Base-by-base conservation (phyloP, 2,797 vertebrate species). In the Ciconia nigra region DNA sequence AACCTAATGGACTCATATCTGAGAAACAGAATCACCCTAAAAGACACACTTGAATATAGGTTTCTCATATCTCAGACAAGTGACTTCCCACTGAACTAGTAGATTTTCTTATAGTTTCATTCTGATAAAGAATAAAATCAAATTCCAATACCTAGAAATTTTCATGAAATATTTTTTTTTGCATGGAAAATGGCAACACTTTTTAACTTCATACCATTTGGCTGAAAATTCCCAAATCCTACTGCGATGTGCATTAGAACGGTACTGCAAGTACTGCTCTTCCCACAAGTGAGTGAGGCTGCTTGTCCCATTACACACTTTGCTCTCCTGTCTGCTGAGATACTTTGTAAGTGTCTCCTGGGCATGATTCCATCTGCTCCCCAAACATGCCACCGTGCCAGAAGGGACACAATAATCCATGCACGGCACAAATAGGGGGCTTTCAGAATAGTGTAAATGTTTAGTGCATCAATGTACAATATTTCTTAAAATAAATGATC, bases 401-500 rank as follows among this genome's bases (percentile, higher is more conserved):
- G 55, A 81, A 31, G 13, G 21, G 11, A 44, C 7, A 87, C 87
- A 87, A 73, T 29, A 55, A 72, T 57, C 25, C 5, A 62, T 41
- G 8, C 13, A 20, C 2, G 6, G 25, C 9, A 69, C 15, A 69
- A 69, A 21, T 2, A 89, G 3, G 1, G 14, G 3, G 2, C 12
- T 89, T 87, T 81, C 52, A 54, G 46, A 89, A 46, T 25, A 0
- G 0, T 18, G 15, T 31, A 62, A 83, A 82, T 29, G 9, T 35
- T 85, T 59, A n/a, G 5, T 63, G 29, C 14, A 80, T 35, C 7
- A 37, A 18, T 29, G 33, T 35, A 17, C 9, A 49, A 41, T 28
- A 15, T 39, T 85, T 85, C 8, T 0, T 7, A 58, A 78, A 76
- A 83, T 22, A 37, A 15, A 25, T 54, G 2, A 46, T 57, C 5